Base-by-base conservation (phyloP, 2,113 vertebrate genomes). In the Tretioscincus oriximinensis region DNA sequence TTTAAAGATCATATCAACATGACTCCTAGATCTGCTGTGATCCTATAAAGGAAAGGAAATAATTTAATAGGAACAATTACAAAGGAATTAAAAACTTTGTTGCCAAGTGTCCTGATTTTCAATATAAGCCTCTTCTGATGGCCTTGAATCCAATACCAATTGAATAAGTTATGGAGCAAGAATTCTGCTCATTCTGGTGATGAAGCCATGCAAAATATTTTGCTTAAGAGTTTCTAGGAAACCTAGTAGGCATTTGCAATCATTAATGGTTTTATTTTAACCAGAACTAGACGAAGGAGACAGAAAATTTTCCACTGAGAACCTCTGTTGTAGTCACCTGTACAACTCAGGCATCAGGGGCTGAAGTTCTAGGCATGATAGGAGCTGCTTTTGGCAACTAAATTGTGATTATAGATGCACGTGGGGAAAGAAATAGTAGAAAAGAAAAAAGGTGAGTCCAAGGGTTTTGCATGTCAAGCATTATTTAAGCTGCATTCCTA, bases 231-330 rank as follows among this genome's bases (percentile, higher is more conserved):
- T 84, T 86, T 80, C 35, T 81, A 73, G 77, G 14, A 8, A 80
- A 18, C 0, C 1, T 0, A 41, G 11, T 18, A 73, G 68, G 29
- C 35, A 47, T 26, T 0, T 61, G 8, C 26, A 66, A 31, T 72
- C 41, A 82, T 76, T 47, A 81, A 71, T 31, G 67, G n/a, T 65
- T 84, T 69, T 77, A 76, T 73, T 89, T 81, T 84, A 88, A 63
- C 70, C 45, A 78, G 64, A 90, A 1, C 21, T 78, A 45, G 41
- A 86, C 66, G 21, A 82, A 68, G n/a, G 64, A 77, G 16, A 45
- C 26, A 31, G 73, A 87, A 90, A 86, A 75, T 22, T 86, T 85
- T 73, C 49, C 74, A 82, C 41, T 31, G 72, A 73, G n/a, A 66
- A 47, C 51, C 49, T 49, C 67, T 78, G 67, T 35, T 83, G 26